Conservation (phyloP, 2,888 invertebrate genomes). For the Limenitis camilla region DNA sequence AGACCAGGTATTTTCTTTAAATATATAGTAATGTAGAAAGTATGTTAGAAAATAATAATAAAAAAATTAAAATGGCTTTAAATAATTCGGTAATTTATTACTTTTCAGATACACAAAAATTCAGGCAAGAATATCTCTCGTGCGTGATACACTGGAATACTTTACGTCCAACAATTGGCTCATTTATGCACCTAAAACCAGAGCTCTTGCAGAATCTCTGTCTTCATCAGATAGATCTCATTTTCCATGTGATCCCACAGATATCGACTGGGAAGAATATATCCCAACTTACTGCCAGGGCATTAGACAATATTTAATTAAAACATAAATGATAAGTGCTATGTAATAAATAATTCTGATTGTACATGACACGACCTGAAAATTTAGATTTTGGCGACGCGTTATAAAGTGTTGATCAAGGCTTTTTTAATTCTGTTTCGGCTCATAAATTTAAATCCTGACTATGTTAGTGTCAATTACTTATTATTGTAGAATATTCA, state of each 20-base stretch:
- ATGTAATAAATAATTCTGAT: too few species aligned
- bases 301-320: conserved; percentile 18
- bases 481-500: too few species aligned
- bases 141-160: conserved; percentile 22
- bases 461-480: too few species aligned
- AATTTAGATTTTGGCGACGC: too few species aligned
- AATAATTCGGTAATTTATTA: conserved; percentile 2
- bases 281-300: conserved; percentile 26
- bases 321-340: background rate
- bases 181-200: conserved; percentile 18
- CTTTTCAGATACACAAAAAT: conserved; percentile 35
- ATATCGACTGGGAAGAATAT: conserved; percentile 26
- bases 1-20: conserved; percentile 27
- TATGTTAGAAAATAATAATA: background rate
- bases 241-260: conserved; percentile 27
- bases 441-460: too few species aligned
- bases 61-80: background rate
- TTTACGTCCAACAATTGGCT: conserved; percentile 26
- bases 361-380: too few species aligned
- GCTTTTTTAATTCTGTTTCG: too few species aligned
- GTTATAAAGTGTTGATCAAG: too few species aligned
- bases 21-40: background rate
- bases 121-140: conserved; percentile 24
- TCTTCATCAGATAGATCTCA: conserved; percentile 15
- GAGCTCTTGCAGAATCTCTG: conserved; percentile 14